A percentile compares a stretch with the other conserved stretches of the same genome.
These are phyloP conservation scores for Cosmopolites sordidus DNA, from an alignment of 2,888 invertebrate genomes.

Conservation along the genomic window DNA sequence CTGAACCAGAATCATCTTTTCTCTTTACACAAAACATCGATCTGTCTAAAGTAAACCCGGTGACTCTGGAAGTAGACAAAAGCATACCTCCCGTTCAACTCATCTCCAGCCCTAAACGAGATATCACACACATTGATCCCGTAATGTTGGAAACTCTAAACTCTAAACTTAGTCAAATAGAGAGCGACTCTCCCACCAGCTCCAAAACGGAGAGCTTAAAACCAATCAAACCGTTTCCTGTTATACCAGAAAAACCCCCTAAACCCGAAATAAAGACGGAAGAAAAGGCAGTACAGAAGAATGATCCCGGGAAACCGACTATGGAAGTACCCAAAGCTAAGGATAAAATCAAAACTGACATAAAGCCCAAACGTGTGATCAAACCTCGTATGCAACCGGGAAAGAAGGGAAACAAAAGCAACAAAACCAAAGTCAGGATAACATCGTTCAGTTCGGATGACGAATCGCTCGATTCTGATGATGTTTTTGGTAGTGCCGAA, in stretches of 20 bases:
- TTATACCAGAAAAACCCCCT: constrained; percentile 34
- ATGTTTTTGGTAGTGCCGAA: constrained; percentile 72
- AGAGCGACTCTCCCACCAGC: constrained; percentile 72
- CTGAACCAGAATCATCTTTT: constrained; percentile 52
- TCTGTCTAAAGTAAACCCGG: constrained; percentile 67
- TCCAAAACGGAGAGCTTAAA: constrained; percentile 66
- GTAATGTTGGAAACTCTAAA: constrained; percentile 62
- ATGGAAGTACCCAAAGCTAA: constrained; percentile 41
- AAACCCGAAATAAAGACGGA: constrained; percentile 33
- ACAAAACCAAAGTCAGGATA: constrained; percentile 65
- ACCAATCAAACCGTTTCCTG: constrained; percentile 37
- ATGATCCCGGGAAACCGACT: constrained; percentile 18
- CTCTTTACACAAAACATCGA: constrained; percentile 72
- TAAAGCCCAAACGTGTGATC: constrained; percentile 59
- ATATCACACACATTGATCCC: constrained; percentile 68
- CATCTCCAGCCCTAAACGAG: constrained; percentile 65
- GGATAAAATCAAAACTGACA: constrained; percentile 56
- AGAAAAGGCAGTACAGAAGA: constrained; percentile 33
- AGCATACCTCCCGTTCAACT: constrained; percentile 58
- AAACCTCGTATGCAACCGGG: constrained; percentile 61
- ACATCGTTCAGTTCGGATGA: constrained; percentile 74
- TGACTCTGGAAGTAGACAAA: constrained; percentile 68
- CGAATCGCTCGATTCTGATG: constrained; percentile 72
- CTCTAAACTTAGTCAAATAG: constrained; percentile 70
- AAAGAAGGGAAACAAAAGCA: constrained; percentile 59